Conservation (phyloP, 1,140 invertebrate genomes). For the Monochamus saltuarius region DNA sequence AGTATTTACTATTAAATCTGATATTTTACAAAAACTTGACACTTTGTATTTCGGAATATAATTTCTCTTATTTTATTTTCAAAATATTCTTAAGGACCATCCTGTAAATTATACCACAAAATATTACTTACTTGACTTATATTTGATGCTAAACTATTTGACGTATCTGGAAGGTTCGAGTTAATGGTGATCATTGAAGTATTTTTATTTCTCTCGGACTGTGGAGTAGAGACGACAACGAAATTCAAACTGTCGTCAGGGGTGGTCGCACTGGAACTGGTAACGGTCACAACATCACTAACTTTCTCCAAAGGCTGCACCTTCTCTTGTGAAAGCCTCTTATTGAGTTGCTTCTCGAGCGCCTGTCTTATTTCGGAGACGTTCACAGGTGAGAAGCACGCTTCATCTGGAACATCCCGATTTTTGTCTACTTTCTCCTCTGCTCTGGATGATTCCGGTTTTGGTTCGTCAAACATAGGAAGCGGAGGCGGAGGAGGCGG, state of each 20-base stretch:
- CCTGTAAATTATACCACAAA: too few species aligned
- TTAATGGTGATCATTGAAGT: constrained; percentile 64
- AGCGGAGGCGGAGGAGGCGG: constrained; percentile 11
- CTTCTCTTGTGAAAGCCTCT: constrained; percentile 27
- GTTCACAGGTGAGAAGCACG: background rate
- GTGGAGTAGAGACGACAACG: constrained; percentile 36
- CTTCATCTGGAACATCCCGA: background rate
- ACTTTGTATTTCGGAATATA: too few species aligned
- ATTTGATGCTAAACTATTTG: constrained; percentile 69
- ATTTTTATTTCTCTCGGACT: constrained; percentile 45
- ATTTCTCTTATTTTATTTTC: too few species aligned
- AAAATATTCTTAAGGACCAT: too few species aligned
- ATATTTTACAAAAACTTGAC: too few species aligned
- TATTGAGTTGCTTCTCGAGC: constrained; percentile 32
- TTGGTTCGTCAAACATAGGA: background rate
- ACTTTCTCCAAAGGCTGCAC: constrained; percentile 12
- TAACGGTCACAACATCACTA: constrained; percentile 35
- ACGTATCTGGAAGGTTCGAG: constrained; percentile 57
- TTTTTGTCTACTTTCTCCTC: constrained; percentile 7
- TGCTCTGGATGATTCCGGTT: background rate
- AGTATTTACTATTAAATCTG: too few species aligned
- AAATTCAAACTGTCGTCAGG: constrained; percentile 37
- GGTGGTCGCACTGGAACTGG: constrained; percentile 30
- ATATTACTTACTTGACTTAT: constrained; percentile 60
- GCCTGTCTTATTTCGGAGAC: constrained; percentile 30